Evolutionary conservation across 2,888 invertebrate species (phyloP).

Genomic region (Margaritifera margaritifera): DNA sequence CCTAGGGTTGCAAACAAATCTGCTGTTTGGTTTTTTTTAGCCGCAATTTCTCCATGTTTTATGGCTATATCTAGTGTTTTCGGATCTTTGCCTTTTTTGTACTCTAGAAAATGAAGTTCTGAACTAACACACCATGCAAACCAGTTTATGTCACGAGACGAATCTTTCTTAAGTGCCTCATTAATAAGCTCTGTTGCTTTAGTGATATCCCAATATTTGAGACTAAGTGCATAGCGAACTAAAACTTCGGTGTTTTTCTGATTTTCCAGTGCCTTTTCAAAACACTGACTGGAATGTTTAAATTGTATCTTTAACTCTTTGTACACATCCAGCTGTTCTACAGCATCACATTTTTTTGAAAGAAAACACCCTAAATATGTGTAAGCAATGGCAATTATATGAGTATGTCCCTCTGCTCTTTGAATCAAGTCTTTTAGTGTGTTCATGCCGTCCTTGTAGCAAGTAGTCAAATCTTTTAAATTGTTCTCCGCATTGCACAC

Average conservation of each 20-base stretch:
- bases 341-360: not conserved
- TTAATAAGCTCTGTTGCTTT: not conserved
- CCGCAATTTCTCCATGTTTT: not conserved
- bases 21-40: not conserved
- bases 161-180: too few relatives aligned
- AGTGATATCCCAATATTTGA: not conserved
- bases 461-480: too few relatives aligned
- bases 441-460: too few relatives aligned
- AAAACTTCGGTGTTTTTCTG: not conserved
- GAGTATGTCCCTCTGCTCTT: not conserved
- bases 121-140: too few relatives aligned
- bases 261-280: too few relatives aligned
- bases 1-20: not conserved
- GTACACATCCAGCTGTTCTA: not conserved
- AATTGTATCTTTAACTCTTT: not conserved
- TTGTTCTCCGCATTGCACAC: not conserved
- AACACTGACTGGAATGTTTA: too few relatives aligned
- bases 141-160: too few relatives aligned
- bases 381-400: not conserved
- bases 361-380: slow-evolving; percentile 3
- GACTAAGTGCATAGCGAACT: not conserved
- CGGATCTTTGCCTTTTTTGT: too few relatives aligned
- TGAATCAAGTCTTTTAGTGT: too few relatives aligned
- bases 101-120: too few relatives aligned
- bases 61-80: not conserved